Percentiles rank a stretch among this genome's conserved stretches.
Evolutionary conservation across 2,113 vertebrate species (phyloP).

Genomic region (Mormyrus iriodes): DNA sequence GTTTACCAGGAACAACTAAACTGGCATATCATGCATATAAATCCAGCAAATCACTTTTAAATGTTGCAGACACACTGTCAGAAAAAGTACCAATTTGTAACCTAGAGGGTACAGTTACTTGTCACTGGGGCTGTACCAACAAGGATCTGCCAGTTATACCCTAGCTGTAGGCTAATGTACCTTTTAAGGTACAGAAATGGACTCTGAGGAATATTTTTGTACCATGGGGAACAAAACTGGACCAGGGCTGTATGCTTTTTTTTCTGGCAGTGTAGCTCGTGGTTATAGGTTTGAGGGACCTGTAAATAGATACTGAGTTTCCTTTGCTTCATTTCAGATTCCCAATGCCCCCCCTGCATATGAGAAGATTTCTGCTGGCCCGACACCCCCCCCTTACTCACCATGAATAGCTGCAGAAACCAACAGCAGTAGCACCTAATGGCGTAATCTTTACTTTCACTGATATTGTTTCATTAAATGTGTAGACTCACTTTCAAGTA

Average conservation of each 20-base stretch:
- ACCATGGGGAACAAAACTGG: neutral
- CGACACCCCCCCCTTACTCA: conserved; percentile 77
- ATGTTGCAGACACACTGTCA: neutral
- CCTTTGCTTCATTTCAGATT: conserved; percentile 54
- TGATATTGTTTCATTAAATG: neutral
- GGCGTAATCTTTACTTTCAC: conserved; percentile 9
- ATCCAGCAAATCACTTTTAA: neutral
- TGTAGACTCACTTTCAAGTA: neutral
- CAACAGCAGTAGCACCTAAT: neutral
- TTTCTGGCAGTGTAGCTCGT: neutral
- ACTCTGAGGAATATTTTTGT: neutral
- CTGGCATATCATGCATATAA: neutral
- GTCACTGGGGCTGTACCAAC: neutral
- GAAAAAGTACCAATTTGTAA: neutral
- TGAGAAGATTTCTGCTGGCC: conserved; percentile 71
- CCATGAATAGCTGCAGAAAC: conserved; percentile 55
- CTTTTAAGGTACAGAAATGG: neutral
- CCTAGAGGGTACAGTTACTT: neutral
- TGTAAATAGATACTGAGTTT: neutral
- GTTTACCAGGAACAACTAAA: neutral
- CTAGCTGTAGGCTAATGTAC: neutral
- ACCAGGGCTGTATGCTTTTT: too few species aligned
- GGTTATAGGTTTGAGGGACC: neutral
- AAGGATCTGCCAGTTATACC: too few species aligned
- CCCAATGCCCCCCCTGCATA: conserved; percentile 87